A percentile compares a stretch with the other conserved stretches of the same genome.
These are phyloP conservation scores for Isurus oxyrinchus DNA, from an alignment of 2,113 vertebrate species.

Conservation along the genomic window DNA sequence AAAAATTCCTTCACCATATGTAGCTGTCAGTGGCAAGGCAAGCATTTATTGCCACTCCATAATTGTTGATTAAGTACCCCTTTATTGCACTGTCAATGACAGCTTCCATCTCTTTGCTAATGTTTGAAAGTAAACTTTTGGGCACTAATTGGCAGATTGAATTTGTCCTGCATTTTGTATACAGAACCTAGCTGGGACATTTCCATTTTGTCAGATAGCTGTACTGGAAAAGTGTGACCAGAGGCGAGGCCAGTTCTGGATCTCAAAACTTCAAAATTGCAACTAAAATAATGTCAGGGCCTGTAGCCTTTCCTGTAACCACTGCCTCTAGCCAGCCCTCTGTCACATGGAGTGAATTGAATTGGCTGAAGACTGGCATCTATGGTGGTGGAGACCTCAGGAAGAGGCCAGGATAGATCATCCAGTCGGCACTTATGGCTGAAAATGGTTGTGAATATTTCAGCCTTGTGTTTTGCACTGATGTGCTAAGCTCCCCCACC, in stretches of 20 bases:
- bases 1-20: too few relatives aligned
- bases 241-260: too few relatives aligned
- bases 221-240: too few relatives aligned
- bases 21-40: too few relatives aligned
- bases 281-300: not conserved
- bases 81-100: not conserved
- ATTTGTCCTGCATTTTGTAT: not conserved
- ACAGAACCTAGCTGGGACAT: not conserved
- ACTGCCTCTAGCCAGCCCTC: not conserved
- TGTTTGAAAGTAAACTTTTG: not conserved
- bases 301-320: not conserved
- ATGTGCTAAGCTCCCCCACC: not conserved
- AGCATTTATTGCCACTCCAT: too few relatives aligned
- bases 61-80: not conserved
- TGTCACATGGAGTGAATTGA: not conserved
- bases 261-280: too few relatives aligned
- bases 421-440: not conserved
- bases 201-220: not conserved
- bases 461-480: not conserved
- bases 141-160: not conserved
- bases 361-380: not conserved
- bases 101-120: not conserved
- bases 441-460: not conserved
- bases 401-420: not conserved
- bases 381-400: not conserved